Percentiles rank a stretch among this genome's conserved stretches.
phyloP scores from a whole-genome alignment of 2,797 vertebrate genomes.

The Callimico goeldii region DNA sequence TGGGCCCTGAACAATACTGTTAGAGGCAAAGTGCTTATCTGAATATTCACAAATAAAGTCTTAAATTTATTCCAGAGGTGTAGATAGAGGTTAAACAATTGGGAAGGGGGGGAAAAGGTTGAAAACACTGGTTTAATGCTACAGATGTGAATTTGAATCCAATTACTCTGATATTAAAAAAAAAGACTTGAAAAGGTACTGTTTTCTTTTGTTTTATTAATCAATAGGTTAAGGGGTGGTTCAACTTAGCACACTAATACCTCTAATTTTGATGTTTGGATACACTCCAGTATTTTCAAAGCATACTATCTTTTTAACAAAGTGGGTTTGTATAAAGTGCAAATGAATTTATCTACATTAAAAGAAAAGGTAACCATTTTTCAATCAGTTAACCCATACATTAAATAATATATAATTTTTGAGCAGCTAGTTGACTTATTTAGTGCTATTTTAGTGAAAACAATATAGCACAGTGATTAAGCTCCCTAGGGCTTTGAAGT shows the following conservation, averaged over 20 bases:
- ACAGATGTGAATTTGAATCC: slow-evolving; percentile 89
- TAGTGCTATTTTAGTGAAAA: not conserved
- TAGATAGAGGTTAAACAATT: slow-evolving; percentile 87
- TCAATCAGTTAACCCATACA: not conserved
- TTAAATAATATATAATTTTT: not conserved
- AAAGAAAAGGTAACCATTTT: slow-evolving; percentile 50
- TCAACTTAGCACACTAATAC: slow-evolving; percentile 84
- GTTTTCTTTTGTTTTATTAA: slow-evolving; percentile 87
- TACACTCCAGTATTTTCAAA: slow-evolving; percentile 74
- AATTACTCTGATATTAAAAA: slow-evolving; percentile 81
- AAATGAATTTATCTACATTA: slow-evolving; percentile 53
- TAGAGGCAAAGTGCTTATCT: slow-evolving; percentile 88
- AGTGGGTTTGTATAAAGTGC: slow-evolving; percentile 63
- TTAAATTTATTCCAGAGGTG: slow-evolving; percentile 84
- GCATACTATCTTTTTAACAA: slow-evolving; percentile 63
- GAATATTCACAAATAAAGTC: slow-evolving; percentile 89
- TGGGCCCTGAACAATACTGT: slow-evolving; percentile 86
- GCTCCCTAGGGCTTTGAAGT: not conserved
- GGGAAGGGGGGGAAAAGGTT: slow-evolving; percentile 82
- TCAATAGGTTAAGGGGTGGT: slow-evolving; percentile 85
- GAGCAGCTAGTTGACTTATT: not conserved
- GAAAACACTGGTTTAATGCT: slow-evolving; percentile 86
- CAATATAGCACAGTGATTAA: not conserved
- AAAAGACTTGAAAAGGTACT: slow-evolving; percentile 79
- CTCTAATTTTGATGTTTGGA: slow-evolving; percentile 84